phyloP scores from a whole-genome alignment of 2,888 invertebrate genomes.

The Troides oblongomaculatus region DNA sequence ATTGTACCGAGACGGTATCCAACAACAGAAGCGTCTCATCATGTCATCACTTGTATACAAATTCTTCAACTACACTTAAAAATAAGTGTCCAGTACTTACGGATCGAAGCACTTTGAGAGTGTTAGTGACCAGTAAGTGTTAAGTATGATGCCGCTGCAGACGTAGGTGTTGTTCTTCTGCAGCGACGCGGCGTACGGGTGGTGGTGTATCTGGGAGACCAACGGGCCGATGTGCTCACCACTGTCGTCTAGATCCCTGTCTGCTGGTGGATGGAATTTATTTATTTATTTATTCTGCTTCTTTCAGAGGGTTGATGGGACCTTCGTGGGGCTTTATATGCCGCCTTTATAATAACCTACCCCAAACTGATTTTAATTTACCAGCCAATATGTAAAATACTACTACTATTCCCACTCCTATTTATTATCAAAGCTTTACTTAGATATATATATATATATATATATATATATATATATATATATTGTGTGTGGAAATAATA shows the following conservation, averaged over 20 bases:
- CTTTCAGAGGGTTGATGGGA: too few relatives aligned
- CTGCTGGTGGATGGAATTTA: conserved; percentile 24
- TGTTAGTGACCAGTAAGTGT: conserved; percentile 63
- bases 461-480: too few relatives aligned
- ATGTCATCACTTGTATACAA: background rate
- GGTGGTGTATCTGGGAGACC: conserved; percentile 55
- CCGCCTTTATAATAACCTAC: too few relatives aligned
- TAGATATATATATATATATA: too few relatives aligned
- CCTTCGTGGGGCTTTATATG: too few relatives aligned
- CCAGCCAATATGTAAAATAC: too few relatives aligned
- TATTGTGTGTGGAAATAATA: too few relatives aligned
- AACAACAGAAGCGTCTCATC: too few relatives aligned
- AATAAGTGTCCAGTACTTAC: conserved; percentile 48
- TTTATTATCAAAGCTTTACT: too few relatives aligned
- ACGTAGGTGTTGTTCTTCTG: conserved; percentile 53
- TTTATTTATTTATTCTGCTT: background rate
- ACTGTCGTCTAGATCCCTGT: conserved; percentile 51
- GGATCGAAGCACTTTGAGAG: conserved; percentile 66
- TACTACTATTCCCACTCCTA: too few relatives aligned
- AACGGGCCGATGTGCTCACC: conserved; percentile 57
- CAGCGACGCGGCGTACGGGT: conserved; percentile 60
- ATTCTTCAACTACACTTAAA: background rate
- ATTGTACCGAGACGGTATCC: too few relatives aligned
- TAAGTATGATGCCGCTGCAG: conserved; percentile 66
- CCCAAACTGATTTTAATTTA: too few relatives aligned